Percentiles rank a stretch among this genome's conserved stretches.
Evolutionary conservation across 2,797 vertebrate species (phyloP).

Genomic region (Psittacula derbiana): DNA sequence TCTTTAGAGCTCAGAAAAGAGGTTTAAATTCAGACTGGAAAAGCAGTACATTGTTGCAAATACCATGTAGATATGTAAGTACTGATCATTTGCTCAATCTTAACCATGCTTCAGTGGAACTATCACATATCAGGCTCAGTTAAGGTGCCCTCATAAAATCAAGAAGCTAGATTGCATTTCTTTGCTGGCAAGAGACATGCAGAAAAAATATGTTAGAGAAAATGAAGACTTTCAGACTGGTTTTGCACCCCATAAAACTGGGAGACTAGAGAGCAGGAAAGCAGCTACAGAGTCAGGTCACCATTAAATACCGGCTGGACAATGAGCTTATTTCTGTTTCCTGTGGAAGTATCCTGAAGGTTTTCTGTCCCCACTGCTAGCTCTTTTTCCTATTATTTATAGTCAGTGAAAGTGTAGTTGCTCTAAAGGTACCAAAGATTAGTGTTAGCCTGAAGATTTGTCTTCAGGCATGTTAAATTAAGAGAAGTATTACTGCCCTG

Average conservation of each 20-base stretch:
- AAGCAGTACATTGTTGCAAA: not conserved
- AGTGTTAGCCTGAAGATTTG: not conserved
- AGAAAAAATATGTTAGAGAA: not conserved
- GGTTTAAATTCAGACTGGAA: not conserved
- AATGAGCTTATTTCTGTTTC: not conserved
- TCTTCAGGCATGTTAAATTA: slow-evolving; percentile 1
- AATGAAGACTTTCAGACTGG: not conserved
- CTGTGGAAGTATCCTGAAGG: not conserved
- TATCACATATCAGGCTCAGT: not conserved
- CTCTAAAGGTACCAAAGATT: not conserved
- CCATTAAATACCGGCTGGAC: not conserved
- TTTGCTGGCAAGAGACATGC: not conserved
- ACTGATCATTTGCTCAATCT: not conserved
- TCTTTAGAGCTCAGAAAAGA: not conserved
- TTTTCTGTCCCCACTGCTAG: not conserved
- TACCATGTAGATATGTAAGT: not conserved
- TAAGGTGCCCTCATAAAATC: not conserved
- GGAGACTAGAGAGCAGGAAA: not conserved
- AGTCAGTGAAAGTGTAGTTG: not conserved
- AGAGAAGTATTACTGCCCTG: not conserved
- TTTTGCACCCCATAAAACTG: not conserved
- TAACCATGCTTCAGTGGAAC: not conserved
- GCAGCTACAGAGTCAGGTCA: not conserved
- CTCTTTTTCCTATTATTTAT: not conserved
- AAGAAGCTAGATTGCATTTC: not conserved